Conservation (phyloP, 2,797 vertebrate species). For the Myotis planiceps region DNA sequence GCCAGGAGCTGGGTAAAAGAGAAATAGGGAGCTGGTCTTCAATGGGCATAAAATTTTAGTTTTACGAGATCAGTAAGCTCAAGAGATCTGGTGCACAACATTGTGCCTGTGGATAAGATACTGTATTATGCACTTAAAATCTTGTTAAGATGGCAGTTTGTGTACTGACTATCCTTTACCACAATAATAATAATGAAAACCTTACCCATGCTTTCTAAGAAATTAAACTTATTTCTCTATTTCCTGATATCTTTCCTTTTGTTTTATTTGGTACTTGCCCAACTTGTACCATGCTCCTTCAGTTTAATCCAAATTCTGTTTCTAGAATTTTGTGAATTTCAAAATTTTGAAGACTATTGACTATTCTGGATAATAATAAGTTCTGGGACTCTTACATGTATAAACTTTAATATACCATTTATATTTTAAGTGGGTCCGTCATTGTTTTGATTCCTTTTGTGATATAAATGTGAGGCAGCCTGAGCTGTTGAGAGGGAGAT, state of each 20-base stretch:
- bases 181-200: background rate
- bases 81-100: background rate
- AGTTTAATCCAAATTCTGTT: slow-evolving; percentile 2
- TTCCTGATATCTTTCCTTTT: background rate
- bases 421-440: background rate
- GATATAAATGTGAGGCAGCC: background rate
- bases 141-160: background rate
- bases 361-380: background rate
- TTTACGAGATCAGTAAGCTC: background rate
- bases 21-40: background rate
- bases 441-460: background rate
- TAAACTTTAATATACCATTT: background rate
- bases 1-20: background rate
- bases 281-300: background rate
- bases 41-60: background rate
- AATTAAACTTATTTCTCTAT: background rate
- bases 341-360: background rate
- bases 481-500: background rate
- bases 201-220: background rate
- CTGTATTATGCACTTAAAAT: background rate
- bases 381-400: background rate
- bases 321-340: background rate
- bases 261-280: background rate
- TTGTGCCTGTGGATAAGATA: background rate
- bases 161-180: background rate